Base-by-base conservation (phyloP, 1,140 invertebrate genomes). In the Papilio aristodemus region DNA sequence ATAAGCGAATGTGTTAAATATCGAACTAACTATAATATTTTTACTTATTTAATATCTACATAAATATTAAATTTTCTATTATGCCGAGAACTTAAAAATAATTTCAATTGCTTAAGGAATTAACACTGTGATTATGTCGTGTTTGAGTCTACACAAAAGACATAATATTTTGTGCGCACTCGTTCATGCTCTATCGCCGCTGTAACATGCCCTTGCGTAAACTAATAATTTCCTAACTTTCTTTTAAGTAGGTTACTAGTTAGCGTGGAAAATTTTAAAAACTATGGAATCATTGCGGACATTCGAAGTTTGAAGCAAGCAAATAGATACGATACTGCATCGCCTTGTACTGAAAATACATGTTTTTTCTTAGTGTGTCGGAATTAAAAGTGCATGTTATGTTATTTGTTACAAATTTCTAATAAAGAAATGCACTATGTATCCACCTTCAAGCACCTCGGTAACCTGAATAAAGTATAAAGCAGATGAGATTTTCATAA, bases 391-490 rank as follows among this genome's bases (percentile, higher is more conserved):
- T n/a, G n/a, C n/a, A n/a, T n/a, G n/a, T n/a, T n/a, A n/a, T n/a
- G n/a, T n/a, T n/a, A n/a, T n/a, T n/a, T n/a, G n/a, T n/a, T n/a
- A n/a, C n/a, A n/a, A n/a, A n/a, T n/a, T n/a, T n/a, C n/a, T n/a
- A n/a, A n/a, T n/a, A n/a, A n/a, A n/a, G n/a, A n/a, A n/a, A n/a
- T n/a, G n/a, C n/a, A n/a, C n/a, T n/a, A n/a, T n/a, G n/a, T n/a
- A n/a, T n/a, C n/a, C n/a, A n/a, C n/a, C n/a, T n/a, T n/a, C n/a
- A n/a, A n/a, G n/a, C n/a, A n/a, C n/a, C 43, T 64, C 19, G 36
- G 41, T 63, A 69, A 69, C 32, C 19, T 54, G 11, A 25, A 54
- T 54, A 54, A 10, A 46, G 10, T 69, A 71, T 19, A 54, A 54
- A 19, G 19, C 19, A 54, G 17, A 22, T 11, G 11, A 46, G 43